These are phyloP conservation scores for Ectropis crepuscularia DNA, from an alignment of 2,888 invertebrate species.

Conservation along the genomic window DNA sequence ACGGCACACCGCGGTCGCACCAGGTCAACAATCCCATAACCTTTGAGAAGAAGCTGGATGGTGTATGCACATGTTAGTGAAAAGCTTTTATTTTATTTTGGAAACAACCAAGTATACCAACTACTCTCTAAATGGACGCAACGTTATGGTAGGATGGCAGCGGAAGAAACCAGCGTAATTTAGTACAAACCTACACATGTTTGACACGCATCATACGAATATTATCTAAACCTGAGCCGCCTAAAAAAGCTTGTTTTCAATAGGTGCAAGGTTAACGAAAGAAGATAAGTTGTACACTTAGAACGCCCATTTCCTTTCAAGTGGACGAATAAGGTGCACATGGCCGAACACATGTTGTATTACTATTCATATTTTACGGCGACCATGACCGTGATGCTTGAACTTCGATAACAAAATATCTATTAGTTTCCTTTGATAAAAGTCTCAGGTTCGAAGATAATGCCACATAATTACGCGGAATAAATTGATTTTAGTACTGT, in stretches of 20 bases:
- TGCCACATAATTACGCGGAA: background rate
- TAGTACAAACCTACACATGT: too few species aligned
- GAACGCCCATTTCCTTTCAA: slow-evolving; percentile 57
- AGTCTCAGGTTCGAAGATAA: background rate
- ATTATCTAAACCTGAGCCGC: background rate
- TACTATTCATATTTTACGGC: slow-evolving; percentile 51
- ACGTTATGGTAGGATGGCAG: too few species aligned
- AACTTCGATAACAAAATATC: slow-evolving; percentile 43
- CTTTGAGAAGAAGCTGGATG: slow-evolving; percentile 24
- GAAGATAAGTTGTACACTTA: slow-evolving; percentile 50
- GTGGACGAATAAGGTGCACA: slow-evolving; percentile 69
- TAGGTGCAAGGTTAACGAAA: slow-evolving; percentile 36
- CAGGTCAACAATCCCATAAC: slow-evolving; percentile 47
- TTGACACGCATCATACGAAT: too few species aligned
- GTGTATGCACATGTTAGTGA: slow-evolving; percentile 2
- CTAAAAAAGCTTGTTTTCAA: slow-evolving; percentile 32
- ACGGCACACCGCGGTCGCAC: slow-evolving; percentile 15
- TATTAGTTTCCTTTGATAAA: slow-evolving; percentile 14
- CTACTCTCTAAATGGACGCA: too few species aligned
- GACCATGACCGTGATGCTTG: slow-evolving; percentile 67
- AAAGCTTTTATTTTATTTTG: too few species aligned
- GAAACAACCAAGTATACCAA: too few species aligned
- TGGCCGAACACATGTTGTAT: slow-evolving; percentile 66
- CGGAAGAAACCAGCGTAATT: too few species aligned
- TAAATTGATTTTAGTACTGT: background rate